Conservation (phyloP, 1,140 invertebrate genomes). For the Plodia interpunctella region DNA sequence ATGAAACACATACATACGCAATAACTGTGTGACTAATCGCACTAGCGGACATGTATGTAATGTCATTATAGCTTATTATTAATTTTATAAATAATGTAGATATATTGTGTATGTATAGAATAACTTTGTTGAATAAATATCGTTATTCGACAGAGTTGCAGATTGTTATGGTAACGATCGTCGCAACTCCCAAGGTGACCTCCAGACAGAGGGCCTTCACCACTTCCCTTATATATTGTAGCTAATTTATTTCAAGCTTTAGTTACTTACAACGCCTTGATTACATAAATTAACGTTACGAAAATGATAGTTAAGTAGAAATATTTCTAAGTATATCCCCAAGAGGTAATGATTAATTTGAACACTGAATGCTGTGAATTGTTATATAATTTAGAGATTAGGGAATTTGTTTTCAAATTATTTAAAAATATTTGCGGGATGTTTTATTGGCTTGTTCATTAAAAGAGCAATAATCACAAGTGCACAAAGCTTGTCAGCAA, state of each 20-base stretch:
- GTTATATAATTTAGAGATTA: not conserved
- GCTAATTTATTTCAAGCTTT: constrained; percentile 13
- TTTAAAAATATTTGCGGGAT: constrained; percentile 13
- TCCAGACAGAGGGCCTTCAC: constrained; percentile 22
- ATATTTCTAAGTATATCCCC: not conserved
- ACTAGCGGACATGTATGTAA: not conserved
- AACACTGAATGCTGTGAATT: not conserved
- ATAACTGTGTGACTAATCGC: constrained; percentile 7
- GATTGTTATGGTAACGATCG: constrained; percentile 23
- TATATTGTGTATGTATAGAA: not conserved
- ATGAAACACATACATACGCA: no score
- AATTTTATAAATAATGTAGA: not conserved
- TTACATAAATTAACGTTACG: not conserved
- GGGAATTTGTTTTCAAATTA: not conserved
- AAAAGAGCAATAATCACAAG: constrained; percentile 54
- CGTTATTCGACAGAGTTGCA: constrained; percentile 8
- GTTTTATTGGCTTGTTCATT: constrained; percentile 62
- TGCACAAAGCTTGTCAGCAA: constrained; percentile 71
- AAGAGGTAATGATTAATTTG: not conserved
- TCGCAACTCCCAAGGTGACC: constrained; percentile 25
- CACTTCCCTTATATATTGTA: constrained; percentile 28
- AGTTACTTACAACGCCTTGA: not conserved
- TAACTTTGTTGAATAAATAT: not conserved
- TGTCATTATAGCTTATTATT: not conserved
- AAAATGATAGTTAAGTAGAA: not conserved